Evolutionary conservation across 2,888 invertebrate genomes (phyloP), one percentile per base, ranked within the genome.

Genomic region (Urechis unicinctus): DNA sequence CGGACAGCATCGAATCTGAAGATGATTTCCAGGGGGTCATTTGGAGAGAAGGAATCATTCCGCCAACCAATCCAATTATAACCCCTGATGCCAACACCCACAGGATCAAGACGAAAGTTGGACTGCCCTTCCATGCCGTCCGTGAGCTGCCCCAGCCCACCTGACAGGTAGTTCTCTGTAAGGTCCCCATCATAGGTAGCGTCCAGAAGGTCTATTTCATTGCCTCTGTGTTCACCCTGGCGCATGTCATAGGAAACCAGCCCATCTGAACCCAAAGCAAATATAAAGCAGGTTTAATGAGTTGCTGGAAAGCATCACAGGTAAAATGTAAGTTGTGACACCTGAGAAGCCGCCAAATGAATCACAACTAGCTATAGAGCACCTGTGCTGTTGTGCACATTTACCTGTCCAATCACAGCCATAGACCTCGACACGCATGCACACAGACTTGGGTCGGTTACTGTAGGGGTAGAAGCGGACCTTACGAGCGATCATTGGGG

Each of bases 1-100:
- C 91, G 83, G 57, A 91, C 87, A 71, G 84, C 83, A 73, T 92
- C 91, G 79, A 94, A 94, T 77, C 91, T 89, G 80, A 93, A 91
- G 1, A 85, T 82, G 44, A 94, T 81, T 67, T 87, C 85, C 13
- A 92, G 81, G 48, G 85, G 85, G 51, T n/a, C 26, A 9, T 21
- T 17, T 43, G 13, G 9, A 30, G 3, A 45, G n/a, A 25, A 24
- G 26, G 59, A 50, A 26, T 63, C 63, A 54, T 72, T 74, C 62
- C 85, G 84, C 93, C 93, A 93, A 0, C 92, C 93, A 30, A 93
- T 86, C 93, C 93, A 93, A 51, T 89, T 88, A 69, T 88, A 87
- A 22, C 60, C 62, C 50, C 53, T 57, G 6, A 36, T 25, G 2
- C 58, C 59, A 4, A 46, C 29, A 17, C 78, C 86, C 77, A 84